Evolutionary conservation across 2,113 vertebrate species (phyloP).

Genomic region (Thamnophis sirtalis): DNA sequence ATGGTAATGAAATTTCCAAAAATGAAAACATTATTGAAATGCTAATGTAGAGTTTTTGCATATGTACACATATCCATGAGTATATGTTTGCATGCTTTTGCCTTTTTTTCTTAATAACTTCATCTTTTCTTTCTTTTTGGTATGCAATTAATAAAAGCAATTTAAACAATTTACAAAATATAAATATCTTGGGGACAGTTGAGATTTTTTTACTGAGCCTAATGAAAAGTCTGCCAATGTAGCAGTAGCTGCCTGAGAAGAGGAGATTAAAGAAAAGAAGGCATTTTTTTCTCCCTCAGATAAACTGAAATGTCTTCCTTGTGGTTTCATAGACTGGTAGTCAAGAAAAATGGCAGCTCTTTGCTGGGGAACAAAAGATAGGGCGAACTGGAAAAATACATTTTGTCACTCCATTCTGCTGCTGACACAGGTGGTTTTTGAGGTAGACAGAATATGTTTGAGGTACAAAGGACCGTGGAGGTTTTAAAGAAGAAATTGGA

Average conservation of each 20-base stretch:
- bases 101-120: background rate
- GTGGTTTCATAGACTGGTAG: background rate
- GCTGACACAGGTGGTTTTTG: background rate
- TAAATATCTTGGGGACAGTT: background rate
- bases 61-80: background rate
- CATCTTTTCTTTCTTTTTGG: background rate
- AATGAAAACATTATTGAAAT: background rate
- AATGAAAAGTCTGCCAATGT: background rate
- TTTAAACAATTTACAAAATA: background rate
- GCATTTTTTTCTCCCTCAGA: background rate
- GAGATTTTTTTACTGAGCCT: background rate
- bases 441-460: background rate
- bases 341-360: background rate
- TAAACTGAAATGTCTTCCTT: background rate
- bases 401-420: background rate
- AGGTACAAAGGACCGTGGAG: background rate
- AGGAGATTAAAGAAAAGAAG: background rate
- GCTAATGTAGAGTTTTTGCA: background rate
- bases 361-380: background rate
- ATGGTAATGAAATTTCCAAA: background rate
- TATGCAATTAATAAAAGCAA: background rate
- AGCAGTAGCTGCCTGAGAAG: background rate
- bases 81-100: background rate
- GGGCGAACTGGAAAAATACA: background rate
- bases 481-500: background rate